Evolutionary conservation across 1,140 invertebrate species (phyloP), one percentile per base, ranked within the genome.

Genomic region (Heliconius eleuchia): DNA sequence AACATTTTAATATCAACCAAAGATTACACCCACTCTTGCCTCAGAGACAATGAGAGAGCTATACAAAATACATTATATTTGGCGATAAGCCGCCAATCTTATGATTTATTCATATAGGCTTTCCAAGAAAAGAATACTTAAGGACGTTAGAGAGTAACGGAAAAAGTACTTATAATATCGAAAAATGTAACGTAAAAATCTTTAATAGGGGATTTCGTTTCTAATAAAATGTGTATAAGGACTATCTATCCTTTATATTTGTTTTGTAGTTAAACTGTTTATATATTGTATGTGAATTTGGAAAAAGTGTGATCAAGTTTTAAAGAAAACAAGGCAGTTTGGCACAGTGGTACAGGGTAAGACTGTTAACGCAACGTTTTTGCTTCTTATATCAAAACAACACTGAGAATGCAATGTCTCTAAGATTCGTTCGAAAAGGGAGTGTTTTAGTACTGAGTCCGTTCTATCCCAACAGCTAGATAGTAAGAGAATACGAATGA

Each of bases 41-140:
- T 27, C 23, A 27, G 60, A 66, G 60, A 66, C 60, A 66, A 66
- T 66, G 60, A 66, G 60, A 66, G 60, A 66, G 60, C 60, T 66
- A 66, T 66, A 66, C 60, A 30, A 66, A 66, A 66, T 66, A 66
- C 60, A 66, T 66, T 30, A 66, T 66, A 66, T 66, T 30, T 30
- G 60, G 60, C 60, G 60, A 66, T 66, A 66, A 66, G 60, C 60
- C 23, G 60, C 60, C 60, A 66, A 66, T 66, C 60, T 66, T 66
- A 66, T 66, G 60, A 66, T 66, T 66, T 66, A 66, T 66, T 66
- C 60, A 66, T 66, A 66, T 66, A 66, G 60, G 60, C 60, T 66
- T 66, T 66, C 27, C 60, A 66, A 23, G 23, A 66, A 66, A 16
- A 30, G 60, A 66, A 66, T 66, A 66, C 27, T 66, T 66, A 66